Percentiles rank a stretch among this genome's conserved stretches.
Evolutionary conservation across 2,113 vertebrate genomes (phyloP).

Genomic region (Equus przewalskii): DNA sequence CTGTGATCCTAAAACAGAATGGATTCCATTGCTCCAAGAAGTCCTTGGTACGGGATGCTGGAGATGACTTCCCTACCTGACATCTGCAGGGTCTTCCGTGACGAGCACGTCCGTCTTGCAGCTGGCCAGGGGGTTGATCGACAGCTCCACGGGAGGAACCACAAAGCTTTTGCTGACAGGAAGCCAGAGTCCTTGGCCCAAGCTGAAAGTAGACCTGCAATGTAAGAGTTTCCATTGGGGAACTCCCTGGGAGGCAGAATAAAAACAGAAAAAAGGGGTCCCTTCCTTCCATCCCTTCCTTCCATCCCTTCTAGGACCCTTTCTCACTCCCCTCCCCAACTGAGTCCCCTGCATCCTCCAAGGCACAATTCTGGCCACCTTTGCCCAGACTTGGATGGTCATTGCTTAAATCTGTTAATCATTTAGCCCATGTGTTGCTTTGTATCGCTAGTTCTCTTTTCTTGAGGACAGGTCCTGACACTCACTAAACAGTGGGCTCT

Average conservation of each 20-base stretch:
- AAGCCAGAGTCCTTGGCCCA: conserved; percentile 98
- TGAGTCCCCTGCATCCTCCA: neutral
- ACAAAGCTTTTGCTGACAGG: conserved; percentile 99
- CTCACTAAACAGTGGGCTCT: neutral
- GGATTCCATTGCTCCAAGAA: neutral
- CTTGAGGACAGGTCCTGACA: neutral
- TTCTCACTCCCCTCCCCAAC: neutral
- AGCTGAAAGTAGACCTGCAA: conserved; percentile 97
- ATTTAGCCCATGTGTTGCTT: neutral
- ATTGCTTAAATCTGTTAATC: neutral
- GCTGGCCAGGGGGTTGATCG: conserved; percentile 98
- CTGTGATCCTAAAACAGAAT: neutral
- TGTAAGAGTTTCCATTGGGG: conserved; percentile 84
- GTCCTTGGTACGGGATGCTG: no score
- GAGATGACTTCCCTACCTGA: conserved; percentile 92
- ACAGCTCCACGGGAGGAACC: conserved; percentile 97
- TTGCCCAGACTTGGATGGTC: neutral
- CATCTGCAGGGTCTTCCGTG: conserved; percentile 97
- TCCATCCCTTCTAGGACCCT: neutral
- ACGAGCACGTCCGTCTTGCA: conserved; percentile 99
- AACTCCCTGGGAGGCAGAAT: conserved; percentile 80
- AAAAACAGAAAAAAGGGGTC: conserved; percentile 56
- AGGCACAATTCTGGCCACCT: neutral
- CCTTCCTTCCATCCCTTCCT: neutral
- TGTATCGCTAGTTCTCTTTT: neutral